Base-by-base conservation (phyloP, 2,113 vertebrate genomes). In the Galbula dea region DNA sequence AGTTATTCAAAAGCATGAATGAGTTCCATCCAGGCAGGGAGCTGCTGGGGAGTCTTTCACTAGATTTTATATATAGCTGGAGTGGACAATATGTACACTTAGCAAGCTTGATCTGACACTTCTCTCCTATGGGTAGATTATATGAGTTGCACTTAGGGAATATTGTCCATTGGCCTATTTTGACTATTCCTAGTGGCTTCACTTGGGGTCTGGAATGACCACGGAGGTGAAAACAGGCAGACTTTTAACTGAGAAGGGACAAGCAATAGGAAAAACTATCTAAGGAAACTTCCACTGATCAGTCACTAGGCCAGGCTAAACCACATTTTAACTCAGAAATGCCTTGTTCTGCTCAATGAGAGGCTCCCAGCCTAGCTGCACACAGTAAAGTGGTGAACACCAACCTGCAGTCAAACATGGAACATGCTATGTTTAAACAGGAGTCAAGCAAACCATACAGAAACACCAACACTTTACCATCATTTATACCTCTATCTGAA, bases 1-100 rank as follows among this genome's bases (percentile, higher is more conserved):
- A 45, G 30, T 46, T 55, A 84, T 75, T 89, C 57, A 93, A 82
- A 84, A 67, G 55, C 43, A 76, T 78, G 75, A 86, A 93, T 41
- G 67, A 89, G 67, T 71, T 91, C 81, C 92, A 92, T 91, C 81
- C 92, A 92, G 77, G 49, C 86, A 85, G 49, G 49, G 39, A 88
- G 43, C 14, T 74, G 41, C n/a, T 77, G 27, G 0, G 2, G 30
- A 76, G 32, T 12, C 39, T 48, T 83, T 82, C 37, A 72, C 41
- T 66, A 48, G 72, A 36, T 48, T 86, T 91, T 54, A 66, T 9
- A 76, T 8, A 20, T 19, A 57, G 48, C 46, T 62, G 76, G 54
- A 71, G 49, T 18, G 39, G 69, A 45, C 77, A 68, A 2, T 12
- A 16, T 0, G 18, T 11, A 7, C 26, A n/a, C 24, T 29, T 10